Evolutionary conservation across 2,797 vertebrate species (phyloP).

Genomic region (Spinibarbus caldwelli): DNA sequence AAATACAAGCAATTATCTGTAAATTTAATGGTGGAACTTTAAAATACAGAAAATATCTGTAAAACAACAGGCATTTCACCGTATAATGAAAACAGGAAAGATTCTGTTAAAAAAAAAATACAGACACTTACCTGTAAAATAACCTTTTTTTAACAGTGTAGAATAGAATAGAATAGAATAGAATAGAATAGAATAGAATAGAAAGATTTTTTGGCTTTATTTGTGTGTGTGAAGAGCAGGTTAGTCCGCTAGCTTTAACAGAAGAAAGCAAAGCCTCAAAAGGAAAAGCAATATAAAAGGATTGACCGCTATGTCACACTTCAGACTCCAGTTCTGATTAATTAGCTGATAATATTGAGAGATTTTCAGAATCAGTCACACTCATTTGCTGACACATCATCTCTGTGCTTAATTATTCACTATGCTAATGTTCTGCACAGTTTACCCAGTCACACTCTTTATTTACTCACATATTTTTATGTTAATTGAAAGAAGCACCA

Average conservation of each 20-base stretch:
- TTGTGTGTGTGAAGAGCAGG: not conserved
- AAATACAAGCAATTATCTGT: too few relatives aligned
- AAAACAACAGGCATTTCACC: too few relatives aligned
- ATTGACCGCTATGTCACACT: conserved; percentile 19
- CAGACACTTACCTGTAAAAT: too few relatives aligned
- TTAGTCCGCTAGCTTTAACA: not conserved
- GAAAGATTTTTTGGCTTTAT: not conserved
- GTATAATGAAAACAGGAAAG: too few relatives aligned
- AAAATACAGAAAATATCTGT: too few relatives aligned
- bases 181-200: too few relatives aligned
- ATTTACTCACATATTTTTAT: conserved; percentile 70
- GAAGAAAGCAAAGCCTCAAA: not conserved
- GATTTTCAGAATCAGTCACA: conserved; percentile 45
- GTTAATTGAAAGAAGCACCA: conserved; percentile 74
- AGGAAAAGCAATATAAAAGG: not conserved
- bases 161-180: too few relatives aligned
- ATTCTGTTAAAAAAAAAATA: too few relatives aligned
- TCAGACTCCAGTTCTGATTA: conserved; percentile 25
- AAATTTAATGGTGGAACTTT: too few relatives aligned
- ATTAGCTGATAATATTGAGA: conserved; percentile 40
- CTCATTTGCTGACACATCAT: conserved; percentile 36
- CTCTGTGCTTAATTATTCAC: conserved; percentile 37
- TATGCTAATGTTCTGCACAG: conserved; percentile 15
- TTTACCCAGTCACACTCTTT: conserved; percentile 27
- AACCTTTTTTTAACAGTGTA: too few relatives aligned